Conservation (phyloP, 2,113 vertebrate species). For the Pardalotus punctatus region DNA sequence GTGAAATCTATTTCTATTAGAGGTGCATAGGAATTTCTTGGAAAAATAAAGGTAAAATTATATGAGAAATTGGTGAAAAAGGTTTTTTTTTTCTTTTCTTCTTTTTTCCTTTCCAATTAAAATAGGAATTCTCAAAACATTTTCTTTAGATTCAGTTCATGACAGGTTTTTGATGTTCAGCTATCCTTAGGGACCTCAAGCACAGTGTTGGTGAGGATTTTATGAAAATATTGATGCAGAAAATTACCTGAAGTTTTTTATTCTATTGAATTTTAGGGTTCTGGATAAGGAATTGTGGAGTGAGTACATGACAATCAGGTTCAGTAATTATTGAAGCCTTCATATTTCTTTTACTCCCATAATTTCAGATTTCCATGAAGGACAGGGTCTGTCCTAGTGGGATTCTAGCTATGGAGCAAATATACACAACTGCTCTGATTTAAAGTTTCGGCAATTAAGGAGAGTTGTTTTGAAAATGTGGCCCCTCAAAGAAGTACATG, state of each 20-base stretch:
- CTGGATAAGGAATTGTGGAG: neutral
- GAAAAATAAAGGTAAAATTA: neutral
- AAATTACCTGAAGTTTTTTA: neutral
- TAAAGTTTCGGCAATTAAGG: neutral
- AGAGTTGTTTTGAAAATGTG: neutral
- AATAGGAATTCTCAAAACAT: neutral
- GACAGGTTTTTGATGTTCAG: neutral
- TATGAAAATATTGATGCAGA: neutral
- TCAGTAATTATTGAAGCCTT: neutral
- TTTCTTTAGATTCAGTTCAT: neutral
- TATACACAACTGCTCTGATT: neutral
- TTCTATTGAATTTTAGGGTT: neutral
- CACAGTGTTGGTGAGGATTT: neutral
- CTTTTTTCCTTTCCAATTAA: neutral
- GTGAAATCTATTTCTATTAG: neutral
- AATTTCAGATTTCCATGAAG: neutral
- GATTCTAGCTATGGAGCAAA: neutral
- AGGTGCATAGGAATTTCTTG: neutral
- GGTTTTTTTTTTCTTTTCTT: accelerated
- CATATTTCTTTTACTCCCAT: neutral
- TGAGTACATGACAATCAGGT: neutral
- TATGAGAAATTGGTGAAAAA: neutral
- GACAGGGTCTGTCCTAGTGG: neutral
- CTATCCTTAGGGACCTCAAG: neutral
- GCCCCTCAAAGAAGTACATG: neutral